phyloP scores from a whole-genome alignment of 2,888 invertebrate genomes.

The Lacanobia oleracea region DNA sequence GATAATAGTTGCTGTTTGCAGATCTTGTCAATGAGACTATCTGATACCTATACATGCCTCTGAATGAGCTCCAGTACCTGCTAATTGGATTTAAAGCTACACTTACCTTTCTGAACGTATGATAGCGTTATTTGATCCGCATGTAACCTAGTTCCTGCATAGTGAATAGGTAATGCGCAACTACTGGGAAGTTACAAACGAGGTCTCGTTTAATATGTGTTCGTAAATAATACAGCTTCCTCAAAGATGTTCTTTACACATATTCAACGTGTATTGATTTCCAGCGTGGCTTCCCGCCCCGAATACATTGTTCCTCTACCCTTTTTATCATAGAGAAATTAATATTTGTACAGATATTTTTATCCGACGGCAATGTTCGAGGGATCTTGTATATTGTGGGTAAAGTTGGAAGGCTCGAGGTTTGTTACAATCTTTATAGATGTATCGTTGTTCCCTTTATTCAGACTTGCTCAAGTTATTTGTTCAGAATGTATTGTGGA shows the following conservation, averaged over 20 bases:
- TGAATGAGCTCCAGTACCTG: conserved; percentile 1
- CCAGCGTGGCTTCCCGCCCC: conserved; percentile 33
- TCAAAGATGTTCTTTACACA: conserved; percentile 50
- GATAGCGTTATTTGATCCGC: conserved; percentile 25
- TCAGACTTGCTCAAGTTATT: conserved; percentile 42
- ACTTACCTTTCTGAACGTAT: conserved; percentile 20
- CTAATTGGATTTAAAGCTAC: conserved; percentile 22
- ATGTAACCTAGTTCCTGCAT: conserved; percentile 41
- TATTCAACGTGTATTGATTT: conserved; percentile 64
- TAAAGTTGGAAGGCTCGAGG: conserved; percentile 43
- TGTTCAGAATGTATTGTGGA: conserved; percentile 44
- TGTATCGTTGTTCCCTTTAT: conserved; percentile 49
- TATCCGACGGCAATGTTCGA: conserved; percentile 49
- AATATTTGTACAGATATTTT: conserved; percentile 59
- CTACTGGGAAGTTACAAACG: conserved; percentile 42
- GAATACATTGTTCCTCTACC: conserved; percentile 54
- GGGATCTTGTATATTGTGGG: conserved; percentile 43
- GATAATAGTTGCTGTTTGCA: conserved; percentile 24
- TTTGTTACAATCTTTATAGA: conserved; percentile 50
- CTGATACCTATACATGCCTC: neutral
- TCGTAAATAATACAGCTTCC: conserved; percentile 56
- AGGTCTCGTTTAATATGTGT: conserved; percentile 56
- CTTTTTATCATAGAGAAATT: conserved; percentile 62
- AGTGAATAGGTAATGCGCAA: conserved; percentile 51
- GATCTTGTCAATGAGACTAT: conserved; percentile 2